Base-by-base conservation (phyloP, 2,797 vertebrate genomes). In the Orestias chungarensis region DNA sequence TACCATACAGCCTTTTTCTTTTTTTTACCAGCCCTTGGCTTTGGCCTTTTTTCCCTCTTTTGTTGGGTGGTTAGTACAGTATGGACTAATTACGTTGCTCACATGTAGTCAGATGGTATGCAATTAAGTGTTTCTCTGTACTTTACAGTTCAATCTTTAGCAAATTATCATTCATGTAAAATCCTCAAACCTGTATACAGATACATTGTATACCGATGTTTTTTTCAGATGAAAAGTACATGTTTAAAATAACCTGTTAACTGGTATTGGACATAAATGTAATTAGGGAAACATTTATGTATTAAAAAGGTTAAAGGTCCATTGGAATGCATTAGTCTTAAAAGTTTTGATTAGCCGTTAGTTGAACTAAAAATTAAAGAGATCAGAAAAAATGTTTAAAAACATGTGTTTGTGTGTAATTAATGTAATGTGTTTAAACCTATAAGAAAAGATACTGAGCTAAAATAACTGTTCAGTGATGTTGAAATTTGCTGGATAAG, bases 1-100 rank as follows among this genome's bases (percentile, higher is more conserved):
- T 90, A 73, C 78, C 76, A 72, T 88, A 87, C 82, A 84, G 88
- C 90, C 90, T 54, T 54, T 49, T 38, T 73, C 68, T 75, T 76
- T 80, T 74, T 75, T 57, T n/a, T 35, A 71, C 59, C 15, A 43
- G 49, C 67, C 49, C 75, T 76, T 82, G 68, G 38, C 62, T 66
- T 52, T n/a, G n/a, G n/a, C n/a, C n/a, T 47, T 57, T 31, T 29
- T 9, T 40, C 54, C 42, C 10, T 62, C 65, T 66, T 72, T 72
- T 73, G 43, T 6, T 10, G 66, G n/a, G 15, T 42, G 35, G 47
- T 70, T 75, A 62, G 50, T 52, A 64, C 61, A 64, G 68, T 68
- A 83, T 6, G 40, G 54, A 71, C 70, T 85, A 76, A 86, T 79
- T 88, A 49, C 54, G 27, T 71, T 75, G 73, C 72, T 78, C 54